Evolutionary conservation across 1,140 invertebrate genomes (phyloP).

Genomic region (Drosophila asahinai): DNA sequence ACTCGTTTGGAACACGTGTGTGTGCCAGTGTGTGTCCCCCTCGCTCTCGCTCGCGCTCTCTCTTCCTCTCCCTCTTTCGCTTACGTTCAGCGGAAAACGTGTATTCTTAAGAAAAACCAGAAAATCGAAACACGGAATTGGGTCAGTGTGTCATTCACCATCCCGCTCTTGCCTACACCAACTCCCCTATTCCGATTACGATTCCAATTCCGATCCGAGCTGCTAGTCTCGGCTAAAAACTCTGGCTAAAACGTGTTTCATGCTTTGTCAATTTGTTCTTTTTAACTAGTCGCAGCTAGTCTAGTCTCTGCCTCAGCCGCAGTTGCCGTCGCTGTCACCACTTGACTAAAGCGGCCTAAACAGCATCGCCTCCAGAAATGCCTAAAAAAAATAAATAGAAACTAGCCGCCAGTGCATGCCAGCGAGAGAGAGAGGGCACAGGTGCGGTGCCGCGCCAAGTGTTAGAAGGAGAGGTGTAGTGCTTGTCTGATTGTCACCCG

Average conservation of each 20-base stretch:
- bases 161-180: slow-evolving; percentile 21
- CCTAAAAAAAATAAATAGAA: slow-evolving; percentile 12
- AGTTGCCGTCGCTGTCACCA: slow-evolving; percentile 8
- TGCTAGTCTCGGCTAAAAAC: slow-evolving; percentile 45
- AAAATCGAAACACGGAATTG: slow-evolving; percentile 84
- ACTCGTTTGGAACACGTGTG: slow-evolving; percentile 59
- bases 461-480: slow-evolving; percentile 11
- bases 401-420: slow-evolving; percentile 8
- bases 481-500: slow-evolving; percentile 61
- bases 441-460: neutral
- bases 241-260: slow-evolving; percentile 71
- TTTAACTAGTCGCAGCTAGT: slow-evolving; percentile 58
- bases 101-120: slow-evolving; percentile 83
- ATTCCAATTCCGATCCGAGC: slow-evolving; percentile 35
- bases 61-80: neutral
- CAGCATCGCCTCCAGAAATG: slow-evolving; percentile 38
- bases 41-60: neutral
- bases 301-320: slow-evolving; percentile 16
- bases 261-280: slow-evolving; percentile 66
- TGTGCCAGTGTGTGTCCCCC: slow-evolving; percentile 9
- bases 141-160: slow-evolving; percentile 78
- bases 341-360: slow-evolving; percentile 40
- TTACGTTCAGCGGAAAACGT: slow-evolving; percentile 70
- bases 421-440: slow-evolving; percentile 25
- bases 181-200: slow-evolving; percentile 24